phyloP scores from a whole-genome alignment of 2,797 vertebrate species.

The Dromococcyx pavoninus region DNA sequence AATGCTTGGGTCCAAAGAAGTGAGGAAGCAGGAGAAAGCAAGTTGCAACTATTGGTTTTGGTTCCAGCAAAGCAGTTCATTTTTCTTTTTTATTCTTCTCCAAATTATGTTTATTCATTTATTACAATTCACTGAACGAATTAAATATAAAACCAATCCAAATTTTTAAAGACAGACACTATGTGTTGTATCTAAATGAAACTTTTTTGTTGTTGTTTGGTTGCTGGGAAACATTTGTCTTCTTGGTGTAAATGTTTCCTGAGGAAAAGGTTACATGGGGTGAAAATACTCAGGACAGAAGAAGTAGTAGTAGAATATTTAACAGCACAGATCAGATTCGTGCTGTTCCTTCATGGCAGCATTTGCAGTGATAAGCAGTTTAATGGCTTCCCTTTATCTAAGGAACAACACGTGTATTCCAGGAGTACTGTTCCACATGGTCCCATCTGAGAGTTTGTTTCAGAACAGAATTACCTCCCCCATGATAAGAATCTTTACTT shows the following conservation, averaged over 20 bases:
- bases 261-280: background rate
- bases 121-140: constrained; percentile 12
- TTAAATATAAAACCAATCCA: constrained; percentile 33
- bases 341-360: background rate
- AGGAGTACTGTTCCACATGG: background rate
- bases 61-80: background rate
- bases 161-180: constrained; percentile 1
- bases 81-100: background rate
- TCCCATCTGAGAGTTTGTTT: constrained; percentile 12
- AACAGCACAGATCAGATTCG: background rate
- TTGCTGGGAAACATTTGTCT: background rate
- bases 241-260: constrained; percentile 5
- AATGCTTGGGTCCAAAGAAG: background rate
- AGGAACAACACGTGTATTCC: background rate
- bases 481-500: constrained; percentile 8
- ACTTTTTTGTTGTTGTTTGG: background rate
- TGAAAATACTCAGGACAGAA: background rate
- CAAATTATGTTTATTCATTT: constrained; percentile 30
- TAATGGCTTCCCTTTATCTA: background rate
- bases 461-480: constrained; percentile 18
- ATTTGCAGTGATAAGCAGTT: background rate
- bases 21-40: background rate
- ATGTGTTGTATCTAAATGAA: background rate
- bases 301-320: background rate
- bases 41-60: constrained; percentile 13